Evolutionary conservation across 2,113 vertebrate species (phyloP).

Genomic region (Zosterops japonicus): DNA sequence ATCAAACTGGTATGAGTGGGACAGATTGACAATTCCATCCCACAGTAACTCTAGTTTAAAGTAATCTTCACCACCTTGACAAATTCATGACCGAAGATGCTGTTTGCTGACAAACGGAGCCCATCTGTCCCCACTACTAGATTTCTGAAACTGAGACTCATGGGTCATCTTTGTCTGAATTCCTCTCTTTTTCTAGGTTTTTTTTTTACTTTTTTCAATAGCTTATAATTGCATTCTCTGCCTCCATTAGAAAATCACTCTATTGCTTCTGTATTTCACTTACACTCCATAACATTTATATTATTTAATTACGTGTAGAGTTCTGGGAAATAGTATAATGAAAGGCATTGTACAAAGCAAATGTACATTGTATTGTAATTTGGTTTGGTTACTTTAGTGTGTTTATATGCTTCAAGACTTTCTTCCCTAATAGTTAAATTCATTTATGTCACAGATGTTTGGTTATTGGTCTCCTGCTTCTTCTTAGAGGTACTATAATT

Average conservation of each 20-base stretch:
- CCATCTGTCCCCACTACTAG: neutral
- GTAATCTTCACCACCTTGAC: neutral
- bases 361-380: conserved; percentile 11
- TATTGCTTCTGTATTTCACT: neutral
- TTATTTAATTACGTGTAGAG: conserved; percentile 7
- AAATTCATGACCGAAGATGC: neutral
- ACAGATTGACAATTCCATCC: neutral
- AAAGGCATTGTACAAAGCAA: conserved; percentile 15
- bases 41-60: neutral
- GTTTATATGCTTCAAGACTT: conserved; percentile 24
- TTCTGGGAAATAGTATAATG: conserved; percentile 41
- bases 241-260: neutral
- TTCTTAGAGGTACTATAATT: conserved; percentile 57
- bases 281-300: neutral
- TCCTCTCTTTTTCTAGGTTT: neutral
- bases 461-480: conserved; percentile 52
- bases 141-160: neutral
- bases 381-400: conserved; percentile 26
- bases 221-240: neutral
- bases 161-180: neutral
- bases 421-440: conserved; percentile 47
- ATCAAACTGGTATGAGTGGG: neutral
- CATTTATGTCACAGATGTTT: conserved; percentile 52
- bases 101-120: neutral
- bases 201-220: neutral